Base-by-base conservation (phyloP, 2,888 invertebrate genomes). In the Argyresthia albistria region DNA sequence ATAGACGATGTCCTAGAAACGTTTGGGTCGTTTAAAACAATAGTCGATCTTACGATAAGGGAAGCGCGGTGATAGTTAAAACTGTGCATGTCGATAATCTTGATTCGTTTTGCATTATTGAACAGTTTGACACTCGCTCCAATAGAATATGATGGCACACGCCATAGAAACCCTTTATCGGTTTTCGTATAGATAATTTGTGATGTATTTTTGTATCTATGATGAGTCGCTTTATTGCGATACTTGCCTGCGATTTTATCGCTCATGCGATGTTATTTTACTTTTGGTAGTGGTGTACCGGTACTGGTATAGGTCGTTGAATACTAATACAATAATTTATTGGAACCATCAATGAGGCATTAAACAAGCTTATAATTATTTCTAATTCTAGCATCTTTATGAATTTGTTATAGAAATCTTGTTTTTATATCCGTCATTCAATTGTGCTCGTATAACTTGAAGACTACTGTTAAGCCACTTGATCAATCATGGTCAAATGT, bases 21-120 rank as follows among this genome's bases (percentile, higher is more conserved):
- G 59, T 65, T 65, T 63, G 63, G 68, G 70, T 66, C 71, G 67
- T 73, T 79, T 75, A 73, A 79, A 80, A 78, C 78, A 76, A 77
- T 78, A 74, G 74, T 72, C 78, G 82, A 82, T 77, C 63, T 50
- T 62, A n/a, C 68, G 81, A 82, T 80, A 81, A 79, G 65, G 58
- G 58, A 50, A 25, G 61, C 59, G 59, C 63, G 69, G 71, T 73
- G 76, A 80, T 76, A 65, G 67, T 75, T 73, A 68, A 73, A 73
- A 71, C 67, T 64, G 74, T 82, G 81, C 84, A 84, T 83, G 86
- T 80, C 69, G 75, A 79, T 82, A 80, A 83, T 83, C 78, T 78
- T 64, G 67, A 73, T 72, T 65, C 65, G 63, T 35, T 10, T 55
- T 83, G 80, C 79, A 84, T 87, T 82, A 83, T 83, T 84, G 77